Evolutionary conservation across 2,888 invertebrate genomes (phyloP).

Genomic region (Danaus chrysippus): DNA sequence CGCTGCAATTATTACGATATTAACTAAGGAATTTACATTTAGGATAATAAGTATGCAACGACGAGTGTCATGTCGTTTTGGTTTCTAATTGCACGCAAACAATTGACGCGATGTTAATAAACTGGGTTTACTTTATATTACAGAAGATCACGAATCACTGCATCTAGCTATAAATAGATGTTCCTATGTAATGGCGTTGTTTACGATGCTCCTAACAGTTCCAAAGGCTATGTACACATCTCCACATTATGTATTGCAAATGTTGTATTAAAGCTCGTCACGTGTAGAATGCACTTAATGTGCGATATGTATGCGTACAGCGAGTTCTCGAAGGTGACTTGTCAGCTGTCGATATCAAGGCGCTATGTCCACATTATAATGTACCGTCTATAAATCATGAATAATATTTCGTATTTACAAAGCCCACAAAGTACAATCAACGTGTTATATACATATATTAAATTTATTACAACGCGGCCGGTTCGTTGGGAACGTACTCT

Average conservation of each 20-base stretch:
- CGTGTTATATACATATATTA: too few relatives aligned
- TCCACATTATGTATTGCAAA: conserved; percentile 42
- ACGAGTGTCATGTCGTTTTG: too few relatives aligned
- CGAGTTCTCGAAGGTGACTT: conserved; percentile 38
- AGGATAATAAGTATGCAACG: conserved; percentile 33
- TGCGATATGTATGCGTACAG: conserved; percentile 59
- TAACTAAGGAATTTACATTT: conserved; percentile 24
- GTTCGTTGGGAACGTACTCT: too few relatives aligned
- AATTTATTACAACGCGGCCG: too few relatives aligned
- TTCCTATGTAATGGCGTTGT: too few relatives aligned
- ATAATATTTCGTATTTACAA: conserved; percentile 1
- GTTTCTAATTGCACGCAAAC: too few relatives aligned
- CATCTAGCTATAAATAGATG: too few relatives aligned
- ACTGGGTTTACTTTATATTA: too few relatives aligned
- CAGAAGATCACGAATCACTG: too few relatives aligned
- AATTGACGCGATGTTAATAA: too few relatives aligned
- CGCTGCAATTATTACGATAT: conserved; percentile 25
- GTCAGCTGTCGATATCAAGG: conserved; percentile 22
- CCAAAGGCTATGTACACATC: background rate
- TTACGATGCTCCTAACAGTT: background rate
- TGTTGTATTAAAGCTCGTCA: conserved; percentile 54
- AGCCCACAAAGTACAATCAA: too few relatives aligned
- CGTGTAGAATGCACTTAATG: conserved; percentile 59
- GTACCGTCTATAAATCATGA: conserved; percentile 5
- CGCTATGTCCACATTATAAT: conserved; percentile 5